Conservation (phyloP, 2,888 invertebrate species). For the Pristionchus arcanus region DNA sequence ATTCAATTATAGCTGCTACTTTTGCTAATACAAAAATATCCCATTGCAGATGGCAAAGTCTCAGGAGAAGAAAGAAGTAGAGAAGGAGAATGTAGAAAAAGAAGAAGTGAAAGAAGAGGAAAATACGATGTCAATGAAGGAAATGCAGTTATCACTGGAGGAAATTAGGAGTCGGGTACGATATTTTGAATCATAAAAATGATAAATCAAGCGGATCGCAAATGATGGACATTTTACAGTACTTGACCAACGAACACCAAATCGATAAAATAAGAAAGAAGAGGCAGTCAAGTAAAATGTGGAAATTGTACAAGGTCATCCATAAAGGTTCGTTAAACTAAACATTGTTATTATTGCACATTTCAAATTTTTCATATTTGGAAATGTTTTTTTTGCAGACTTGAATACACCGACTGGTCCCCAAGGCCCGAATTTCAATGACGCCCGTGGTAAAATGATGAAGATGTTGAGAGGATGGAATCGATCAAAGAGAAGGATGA, state of each 20-base stretch:
- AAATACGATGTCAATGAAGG: not conserved
- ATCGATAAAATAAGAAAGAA: not conserved
- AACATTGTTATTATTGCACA: too few species aligned
- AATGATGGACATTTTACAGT: not conserved
- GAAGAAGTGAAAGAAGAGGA: not conserved
- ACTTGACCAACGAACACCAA: not conserved
- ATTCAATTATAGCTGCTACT: too few species aligned
- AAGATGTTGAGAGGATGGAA: not conserved
- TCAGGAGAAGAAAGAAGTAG: not conserved
- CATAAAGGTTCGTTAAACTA: too few species aligned
- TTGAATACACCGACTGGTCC: not conserved
- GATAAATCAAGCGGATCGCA: not conserved
- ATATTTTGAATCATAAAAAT: not conserved
- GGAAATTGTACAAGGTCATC: too few species aligned
- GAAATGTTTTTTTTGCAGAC: not conserved
- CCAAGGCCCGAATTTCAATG: too few species aligned
- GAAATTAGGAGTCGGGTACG: conserved; percentile 7
- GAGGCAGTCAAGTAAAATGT: not conserved
- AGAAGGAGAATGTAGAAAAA: not conserved
- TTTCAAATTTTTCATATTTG: not conserved
- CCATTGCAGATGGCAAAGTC: not conserved
- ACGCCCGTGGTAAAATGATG: not conserved
- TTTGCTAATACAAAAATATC: too few species aligned
- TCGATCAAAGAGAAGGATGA: not conserved
- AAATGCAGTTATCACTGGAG: not conserved